These are phyloP conservation scores for Psammodynastes pulverulentus DNA, from an alignment of 2,113 vertebrate species.

Conservation along the genomic window DNA sequence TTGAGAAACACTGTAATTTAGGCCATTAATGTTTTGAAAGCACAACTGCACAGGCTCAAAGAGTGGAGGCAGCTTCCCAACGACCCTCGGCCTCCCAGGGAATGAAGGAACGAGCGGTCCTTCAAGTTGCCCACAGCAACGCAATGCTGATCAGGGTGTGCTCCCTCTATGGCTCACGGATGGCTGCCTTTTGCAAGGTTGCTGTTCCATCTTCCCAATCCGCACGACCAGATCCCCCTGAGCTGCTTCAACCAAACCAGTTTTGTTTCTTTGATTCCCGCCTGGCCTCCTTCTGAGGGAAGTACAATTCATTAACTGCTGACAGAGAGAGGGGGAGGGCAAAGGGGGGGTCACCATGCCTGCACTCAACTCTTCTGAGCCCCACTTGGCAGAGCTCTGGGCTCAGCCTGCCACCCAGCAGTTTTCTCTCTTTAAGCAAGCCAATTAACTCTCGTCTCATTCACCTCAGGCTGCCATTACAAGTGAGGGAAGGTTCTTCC, in stretches of 20 bases:
- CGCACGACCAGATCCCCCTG: not conserved
- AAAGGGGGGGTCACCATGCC: slow-evolving; percentile 33
- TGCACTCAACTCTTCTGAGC: not conserved
- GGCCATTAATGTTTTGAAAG: not conserved
- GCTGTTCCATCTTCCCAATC: not conserved
- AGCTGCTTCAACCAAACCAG: not conserved
- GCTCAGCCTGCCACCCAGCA: not conserved
- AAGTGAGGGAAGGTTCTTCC: not conserved
- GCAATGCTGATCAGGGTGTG: not conserved
- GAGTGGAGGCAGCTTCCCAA: not conserved
- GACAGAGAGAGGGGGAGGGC: slow-evolving; percentile 35
- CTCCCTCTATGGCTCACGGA: not conserved
- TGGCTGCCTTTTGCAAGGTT: not conserved
- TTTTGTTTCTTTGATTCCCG: not conserved
- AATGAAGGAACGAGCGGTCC: not conserved
- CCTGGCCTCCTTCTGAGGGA: slow-evolving; percentile 5
- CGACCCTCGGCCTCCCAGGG: not conserved
- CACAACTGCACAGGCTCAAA: not conserved
- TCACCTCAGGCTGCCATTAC: not conserved
- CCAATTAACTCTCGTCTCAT: not conserved
- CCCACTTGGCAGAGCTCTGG: not conserved
- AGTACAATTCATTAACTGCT: slow-evolving; percentile 33
- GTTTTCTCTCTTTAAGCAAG: not conserved
- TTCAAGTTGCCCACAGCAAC: not conserved
- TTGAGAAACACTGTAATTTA: too few species aligned